Evolutionary conservation across 2,888 invertebrate species (phyloP), one percentile per base, ranked within the genome.

Genomic region (Sturmia bella): DNA sequence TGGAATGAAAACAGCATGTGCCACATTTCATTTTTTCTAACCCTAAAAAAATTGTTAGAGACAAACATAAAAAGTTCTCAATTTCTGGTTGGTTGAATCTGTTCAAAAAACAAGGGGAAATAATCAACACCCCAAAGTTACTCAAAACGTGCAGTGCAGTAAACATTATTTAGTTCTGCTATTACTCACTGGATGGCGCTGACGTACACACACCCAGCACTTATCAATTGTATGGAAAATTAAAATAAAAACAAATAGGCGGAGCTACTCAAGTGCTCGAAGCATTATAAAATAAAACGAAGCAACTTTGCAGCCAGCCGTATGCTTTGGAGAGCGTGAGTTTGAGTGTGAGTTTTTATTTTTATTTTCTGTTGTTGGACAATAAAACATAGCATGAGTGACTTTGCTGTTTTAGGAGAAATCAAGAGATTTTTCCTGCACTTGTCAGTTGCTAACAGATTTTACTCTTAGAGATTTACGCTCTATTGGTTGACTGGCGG

Each of bases 171-270:
- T 27, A n/a, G 1, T 50, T 1, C 6, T 21, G 9, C 78, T 75
- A 75, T 2, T 4, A 3, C 1, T 1, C 66, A 37, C 61, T 11
- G 83, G 68, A 61, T 11, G 73, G 37, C 84, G 59, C 68, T n/a
- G n/a, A n/a, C n/a, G n/a, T n/a, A n/a, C n/a, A n/a, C n/a, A n/a
- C n/a, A n/a, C n/a, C n/a, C n/a, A n/a, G 15, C 4, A 13, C 13
- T 27, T 54, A 13, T 1, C 0, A 15, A 0, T 3, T 9, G 15
- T n/a, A n/a, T 64, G 39, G 79, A 57, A 57, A 75, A 37, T 39
- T 57, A 79, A 85, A 83, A 75, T 74, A 83, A 52, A 84, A 87
- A 89, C n/a, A 87, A 85, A n/a, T 85, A 87, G 89, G 88, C 89
- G 88, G 88, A 88, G 89, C 87, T 79, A n/a, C 83, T 80, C 66